Percentiles rank a stretch among this genome's conserved stretches.
phyloP scores from a whole-genome alignment of 2,113 vertebrate genomes.

The Nothoprocta pentlandii region DNA sequence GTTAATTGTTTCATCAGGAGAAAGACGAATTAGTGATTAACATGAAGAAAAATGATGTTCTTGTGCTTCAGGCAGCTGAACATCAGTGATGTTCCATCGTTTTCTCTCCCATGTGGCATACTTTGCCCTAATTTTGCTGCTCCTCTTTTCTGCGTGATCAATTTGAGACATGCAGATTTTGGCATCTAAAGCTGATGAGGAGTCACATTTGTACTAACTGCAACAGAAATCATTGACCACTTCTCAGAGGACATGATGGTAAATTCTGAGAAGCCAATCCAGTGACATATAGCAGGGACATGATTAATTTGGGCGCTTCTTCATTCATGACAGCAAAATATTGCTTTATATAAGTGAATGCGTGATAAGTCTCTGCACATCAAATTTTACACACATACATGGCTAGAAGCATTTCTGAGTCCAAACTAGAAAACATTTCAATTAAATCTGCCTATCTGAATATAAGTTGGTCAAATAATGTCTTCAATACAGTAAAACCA shows the following conservation, averaged over 20 bases:
- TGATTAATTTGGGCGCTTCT: neutral
- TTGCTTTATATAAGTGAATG: neutral
- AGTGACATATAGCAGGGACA: neutral
- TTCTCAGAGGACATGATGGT: neutral
- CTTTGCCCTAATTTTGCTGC: neutral
- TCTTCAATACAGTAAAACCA: neutral
- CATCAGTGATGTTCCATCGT: neutral
- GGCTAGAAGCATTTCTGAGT: neutral
- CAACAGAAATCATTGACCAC: accelerated
- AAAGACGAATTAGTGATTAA: neutral
- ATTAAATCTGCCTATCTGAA: neutral
- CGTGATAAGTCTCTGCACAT: neutral
- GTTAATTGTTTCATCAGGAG: neutral
- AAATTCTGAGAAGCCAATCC: neutral
- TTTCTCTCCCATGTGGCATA: neutral
- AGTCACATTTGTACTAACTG: neutral
- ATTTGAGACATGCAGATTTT: accelerated
- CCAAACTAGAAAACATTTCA: neutral
- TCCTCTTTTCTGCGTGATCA: neutral
- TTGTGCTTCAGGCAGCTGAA: neutral
- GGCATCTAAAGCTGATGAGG: neutral
- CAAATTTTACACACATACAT: neutral
- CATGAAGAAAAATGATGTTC: neutral
- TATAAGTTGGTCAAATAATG: neutral
- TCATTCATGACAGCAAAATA: neutral